A percentile compares a stretch with the other conserved stretches of the same genome.
phyloP scores from a whole-genome alignment of 1,140 invertebrate species.

The Penaeus japonicus region DNA sequence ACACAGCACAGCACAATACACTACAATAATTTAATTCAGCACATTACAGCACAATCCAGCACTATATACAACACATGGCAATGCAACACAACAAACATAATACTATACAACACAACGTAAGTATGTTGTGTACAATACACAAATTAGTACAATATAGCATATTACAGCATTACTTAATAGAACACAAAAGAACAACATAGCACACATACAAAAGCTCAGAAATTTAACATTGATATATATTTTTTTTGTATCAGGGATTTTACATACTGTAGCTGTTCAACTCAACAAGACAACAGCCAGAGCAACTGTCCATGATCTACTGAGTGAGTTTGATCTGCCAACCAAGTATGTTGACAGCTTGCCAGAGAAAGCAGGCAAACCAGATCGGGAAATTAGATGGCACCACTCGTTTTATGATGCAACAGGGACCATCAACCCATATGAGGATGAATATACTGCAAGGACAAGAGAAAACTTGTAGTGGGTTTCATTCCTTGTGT shows the following conservation, averaged over 20 bases:
- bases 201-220: no score
- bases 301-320: constrained; percentile 77
- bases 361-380: constrained; percentile 36
- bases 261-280: constrained; percentile 6
- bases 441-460: constrained; percentile 7
- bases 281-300: constrained; percentile 64
- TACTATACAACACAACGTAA: no score
- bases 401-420: constrained; percentile 49
- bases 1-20: no score
- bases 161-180: no score
- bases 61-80: no score
- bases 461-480: constrained; percentile 36
- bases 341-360: constrained; percentile 81
- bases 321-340: constrained; percentile 82
- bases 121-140: no score
- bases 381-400: constrained; percentile 45
- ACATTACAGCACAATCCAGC: no score
- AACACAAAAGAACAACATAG: no score
- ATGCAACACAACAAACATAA: no score
- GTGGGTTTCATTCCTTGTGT: constrained; percentile 44
- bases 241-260: neutral
- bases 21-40: no score
- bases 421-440: neutral
- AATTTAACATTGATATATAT: no score
- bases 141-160: no score